phyloP scores from a whole-genome alignment of 2,888 invertebrate genomes.

The Chloromyia formosa region DNA sequence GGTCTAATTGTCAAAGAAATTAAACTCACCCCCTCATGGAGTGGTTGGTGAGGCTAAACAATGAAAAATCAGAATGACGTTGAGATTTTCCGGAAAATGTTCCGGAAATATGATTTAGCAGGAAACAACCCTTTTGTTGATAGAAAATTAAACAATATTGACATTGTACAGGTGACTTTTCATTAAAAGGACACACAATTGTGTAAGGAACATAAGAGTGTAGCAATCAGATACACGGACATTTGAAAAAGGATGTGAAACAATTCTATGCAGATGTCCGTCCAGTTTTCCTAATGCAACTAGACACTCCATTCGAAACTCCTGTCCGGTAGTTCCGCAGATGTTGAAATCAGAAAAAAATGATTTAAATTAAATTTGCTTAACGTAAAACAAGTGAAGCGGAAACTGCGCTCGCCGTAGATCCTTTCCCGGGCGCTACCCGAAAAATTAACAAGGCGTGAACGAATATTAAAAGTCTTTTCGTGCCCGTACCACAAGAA shows the following conservation, averaged over 20 bases:
- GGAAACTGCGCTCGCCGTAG: constrained; percentile 37
- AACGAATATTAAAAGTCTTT: constrained; percentile 35
- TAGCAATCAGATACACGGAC: too few species aligned
- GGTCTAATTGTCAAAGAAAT: constrained; percentile 22
- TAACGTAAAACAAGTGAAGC: constrained; percentile 49
- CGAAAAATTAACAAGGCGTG: constrained; percentile 50
- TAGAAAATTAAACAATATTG: constrained; percentile 1
- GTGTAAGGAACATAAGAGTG: too few species aligned
- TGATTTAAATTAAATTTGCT: constrained; percentile 48
- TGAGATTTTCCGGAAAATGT: constrained; percentile 34
- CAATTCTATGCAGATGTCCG: background rate
- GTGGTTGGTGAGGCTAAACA: too few species aligned
- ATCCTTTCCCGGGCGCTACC: constrained; percentile 7
- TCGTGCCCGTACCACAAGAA: constrained; percentile 2
- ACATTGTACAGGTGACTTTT: constrained; percentile 32
- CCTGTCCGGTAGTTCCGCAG: background rate
- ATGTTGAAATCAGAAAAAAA: background rate
- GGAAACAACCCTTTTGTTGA: constrained; percentile 35
- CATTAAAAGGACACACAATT: background rate
- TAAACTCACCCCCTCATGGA: constrained; percentile 11
- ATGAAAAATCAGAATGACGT: background rate
- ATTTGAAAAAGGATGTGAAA: too few species aligned
- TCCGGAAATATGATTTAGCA: constrained; percentile 42
- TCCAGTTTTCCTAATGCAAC: background rate
- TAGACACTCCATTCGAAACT: constrained; percentile 1